Evolutionary conservation across 2,113 vertebrate species (phyloP).

Genomic region (Coryphaenoides rupestris): DNA sequence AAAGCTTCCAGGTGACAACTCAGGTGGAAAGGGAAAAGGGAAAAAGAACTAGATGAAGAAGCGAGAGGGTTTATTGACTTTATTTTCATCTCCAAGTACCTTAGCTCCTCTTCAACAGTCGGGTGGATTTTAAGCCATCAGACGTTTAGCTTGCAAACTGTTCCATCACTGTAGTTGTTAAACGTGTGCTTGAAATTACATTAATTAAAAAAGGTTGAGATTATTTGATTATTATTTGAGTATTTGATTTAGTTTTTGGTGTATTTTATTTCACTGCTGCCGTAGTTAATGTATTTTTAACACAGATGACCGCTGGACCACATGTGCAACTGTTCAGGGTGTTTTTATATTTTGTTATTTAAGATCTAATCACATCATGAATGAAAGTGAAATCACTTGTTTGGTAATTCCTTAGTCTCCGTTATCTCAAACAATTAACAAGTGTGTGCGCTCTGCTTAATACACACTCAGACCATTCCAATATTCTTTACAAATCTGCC

Average conservation of each 20-base stretch:
- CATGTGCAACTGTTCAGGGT: no score
- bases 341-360: no score
- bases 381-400: no score
- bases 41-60: conserved; percentile 1
- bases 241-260: no score
- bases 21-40: conserved; percentile 2
- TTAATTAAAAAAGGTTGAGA: no score
- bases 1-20: conserved; percentile 63
- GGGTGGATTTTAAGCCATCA: background rate
- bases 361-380: no score
- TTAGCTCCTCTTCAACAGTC: background rate
- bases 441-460: conserved; percentile 16
- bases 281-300: no score
- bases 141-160: background rate
- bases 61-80: background rate
- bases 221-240: no score
- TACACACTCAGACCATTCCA: conserved; percentile 4
- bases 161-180: background rate
- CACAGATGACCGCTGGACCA: no score
- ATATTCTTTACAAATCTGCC: conserved; percentile 48
- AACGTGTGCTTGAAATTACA: no score
- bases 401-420: background rate
- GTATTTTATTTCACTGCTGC: no score
- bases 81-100: background rate
- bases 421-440: background rate